A percentile compares a stretch with the other conserved stretches of the same genome.
These are phyloP conservation scores for Clarias magur DNA, from an alignment of 2,113 vertebrate genomes.

Conservation along the genomic window DNA sequence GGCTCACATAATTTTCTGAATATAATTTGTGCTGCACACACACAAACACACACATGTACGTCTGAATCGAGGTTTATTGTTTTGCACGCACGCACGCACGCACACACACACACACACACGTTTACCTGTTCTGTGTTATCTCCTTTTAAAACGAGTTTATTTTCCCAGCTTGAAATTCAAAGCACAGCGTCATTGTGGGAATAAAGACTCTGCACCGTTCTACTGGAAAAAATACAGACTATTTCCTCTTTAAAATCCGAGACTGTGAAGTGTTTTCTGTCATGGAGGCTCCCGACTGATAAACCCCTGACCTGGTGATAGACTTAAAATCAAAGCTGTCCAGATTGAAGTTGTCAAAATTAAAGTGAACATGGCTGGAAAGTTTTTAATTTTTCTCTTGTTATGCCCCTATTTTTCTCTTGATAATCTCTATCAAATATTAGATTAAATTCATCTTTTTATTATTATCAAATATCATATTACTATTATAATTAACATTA, in stretches of 20 bases:
- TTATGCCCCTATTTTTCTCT: too few relatives aligned
- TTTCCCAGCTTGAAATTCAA: constrained; percentile 36
- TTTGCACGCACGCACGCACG: constrained; percentile 14
- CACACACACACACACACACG: neutral
- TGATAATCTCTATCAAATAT: too few relatives aligned
- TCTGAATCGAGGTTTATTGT: neutral
- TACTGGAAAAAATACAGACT: constrained; percentile 29
- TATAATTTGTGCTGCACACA: neutral
- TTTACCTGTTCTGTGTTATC: constrained; percentile 24
- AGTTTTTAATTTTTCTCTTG: neutral
- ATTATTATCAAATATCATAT: too few relatives aligned
- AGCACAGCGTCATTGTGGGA: constrained; percentile 20
- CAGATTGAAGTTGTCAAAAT: neutral
- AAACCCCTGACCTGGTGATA: neutral
- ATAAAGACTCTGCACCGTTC: constrained; percentile 15
- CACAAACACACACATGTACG: neutral
- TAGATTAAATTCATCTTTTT: too few relatives aligned
- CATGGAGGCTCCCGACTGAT: neutral
- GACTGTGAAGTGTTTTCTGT: neutral
- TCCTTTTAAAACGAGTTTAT: constrained; percentile 25
- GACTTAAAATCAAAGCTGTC: neutral
- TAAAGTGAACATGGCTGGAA: neutral
- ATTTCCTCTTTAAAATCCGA: constrained; percentile 25
- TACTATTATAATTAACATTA: too few relatives aligned
- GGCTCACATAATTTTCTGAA: neutral